phyloP scores from a whole-genome alignment of 2,113 vertebrate genomes.

The Tachysurus vachellii region DNA sequence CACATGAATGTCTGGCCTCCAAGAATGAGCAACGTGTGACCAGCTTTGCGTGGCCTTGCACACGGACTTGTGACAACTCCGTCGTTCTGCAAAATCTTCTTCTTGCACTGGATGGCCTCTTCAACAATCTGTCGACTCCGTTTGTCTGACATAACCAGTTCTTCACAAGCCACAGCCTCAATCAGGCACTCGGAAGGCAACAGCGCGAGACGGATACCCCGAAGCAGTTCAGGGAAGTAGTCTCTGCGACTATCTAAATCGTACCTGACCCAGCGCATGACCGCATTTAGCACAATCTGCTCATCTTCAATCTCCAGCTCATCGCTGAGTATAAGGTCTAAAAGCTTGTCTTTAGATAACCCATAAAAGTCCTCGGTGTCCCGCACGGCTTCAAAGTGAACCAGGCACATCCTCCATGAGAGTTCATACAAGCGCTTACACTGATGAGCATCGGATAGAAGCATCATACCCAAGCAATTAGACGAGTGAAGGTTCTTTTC shows the following conservation, averaged over 20 bases:
- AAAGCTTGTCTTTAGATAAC: conserved; percentile 86
- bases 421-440: conserved; percentile 88
- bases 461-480: conserved; percentile 94
- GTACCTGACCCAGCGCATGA: conserved; percentile 87
- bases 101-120: conserved; percentile 88
- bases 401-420: conserved; percentile 92
- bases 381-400: conserved; percentile 85
- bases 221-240: conserved; percentile 83
- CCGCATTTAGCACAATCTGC: conserved; percentile 84
- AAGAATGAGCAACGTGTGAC: conserved; percentile 89
- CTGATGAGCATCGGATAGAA: conserved; percentile 92
- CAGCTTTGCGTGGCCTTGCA: conserved; percentile 88
- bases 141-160: conserved; percentile 83
- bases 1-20: conserved; percentile 97
- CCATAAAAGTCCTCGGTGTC: conserved; percentile 87
- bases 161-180: conserved; percentile 85
- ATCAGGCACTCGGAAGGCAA: conserved; percentile 85
- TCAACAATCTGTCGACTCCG: conserved; percentile 82
- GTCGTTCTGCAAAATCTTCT: conserved; percentile 86
- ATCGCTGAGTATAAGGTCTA: conserved; percentile 89
- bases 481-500: conserved; percentile 89
- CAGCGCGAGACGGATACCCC: conserved; percentile 84
- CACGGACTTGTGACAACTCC: conserved; percentile 87
- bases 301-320: conserved; percentile 94
- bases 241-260: conserved; percentile 77